Conservation (phyloP, 1,140 invertebrate species). For the Chlorops oryzae region DNA sequence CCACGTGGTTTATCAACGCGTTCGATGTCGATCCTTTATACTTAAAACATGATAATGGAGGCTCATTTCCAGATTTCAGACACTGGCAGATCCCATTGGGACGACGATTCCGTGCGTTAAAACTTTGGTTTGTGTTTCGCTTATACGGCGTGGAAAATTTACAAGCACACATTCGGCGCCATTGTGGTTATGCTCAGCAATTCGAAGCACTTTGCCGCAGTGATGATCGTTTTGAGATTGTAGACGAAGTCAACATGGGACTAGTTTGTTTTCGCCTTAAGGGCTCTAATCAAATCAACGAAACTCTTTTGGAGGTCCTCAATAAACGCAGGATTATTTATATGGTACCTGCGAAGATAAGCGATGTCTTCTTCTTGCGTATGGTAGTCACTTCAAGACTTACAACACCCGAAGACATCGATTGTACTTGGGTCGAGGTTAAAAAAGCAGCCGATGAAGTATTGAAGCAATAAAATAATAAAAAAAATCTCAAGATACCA, state of each 20-base stretch:
- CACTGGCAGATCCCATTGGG: conserved; percentile 94
- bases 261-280: conserved; percentile 84
- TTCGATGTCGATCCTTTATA: conserved; percentile 94
- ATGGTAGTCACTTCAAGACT: conserved; percentile 75
- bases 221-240: conserved; percentile 75
- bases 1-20: conserved; percentile 69
- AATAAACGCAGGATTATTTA: conserved; percentile 76
- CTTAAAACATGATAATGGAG: conserved; percentile 62
- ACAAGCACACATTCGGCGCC: conserved; percentile 69
- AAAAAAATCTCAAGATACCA: too few species aligned
- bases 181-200: conserved; percentile 66
- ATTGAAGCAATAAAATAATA: too few species aligned
- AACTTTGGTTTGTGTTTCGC: conserved; percentile 90
- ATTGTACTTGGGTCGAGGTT: conserved; percentile 79
- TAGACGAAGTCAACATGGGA: conserved; percentile 65
- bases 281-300: conserved; percentile 67
- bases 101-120: conserved; percentile 82
- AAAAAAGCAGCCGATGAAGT: too few species aligned
- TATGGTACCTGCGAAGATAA: conserved; percentile 68
- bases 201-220: conserved; percentile 64
- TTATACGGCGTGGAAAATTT: conserved; percentile 76
- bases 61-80: conserved; percentile 77
- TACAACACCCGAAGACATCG: conserved; percentile 66
- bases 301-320: conserved; percentile 67
- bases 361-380: conserved; percentile 66